Base-by-base conservation (phyloP, 2,888 invertebrate species). In the Bellardia pandia region DNA sequence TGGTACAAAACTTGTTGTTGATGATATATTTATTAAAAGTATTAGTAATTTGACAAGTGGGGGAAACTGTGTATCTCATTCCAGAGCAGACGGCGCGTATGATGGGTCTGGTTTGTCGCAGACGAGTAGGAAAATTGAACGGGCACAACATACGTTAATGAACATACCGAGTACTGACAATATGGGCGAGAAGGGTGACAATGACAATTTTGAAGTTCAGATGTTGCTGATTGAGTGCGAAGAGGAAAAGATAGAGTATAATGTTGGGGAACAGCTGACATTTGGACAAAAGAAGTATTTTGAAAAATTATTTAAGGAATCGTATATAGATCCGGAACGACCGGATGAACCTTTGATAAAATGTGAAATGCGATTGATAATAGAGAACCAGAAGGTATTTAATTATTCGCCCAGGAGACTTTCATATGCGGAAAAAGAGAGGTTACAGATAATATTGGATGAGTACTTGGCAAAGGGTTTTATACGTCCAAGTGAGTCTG, bases 401-500 rank as follows among this genome's bases (percentile, higher is more conserved):
- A 62, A 79, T 62, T 79, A 60, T 40, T 30, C 69, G 7, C 69
- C 60, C 3, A 60, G 69, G 5, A 69, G 69, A 58, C 56, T 79
- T 23, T 79, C 69, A 5, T 79, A 79, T 69, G 33, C 78, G 5
- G 69, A 79, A 42, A 69, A 23, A n/a, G 33, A 14, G 14, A 45
- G 23, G 9, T 45, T 79, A 60, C 78, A 71, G 33, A n/a, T 45
- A 13, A 45, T 82, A 51, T 53, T 84, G 64, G 68, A 84, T 37
- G 78, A 78, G 13, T 84, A 84, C 45, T 64, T 72, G 76, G 9
- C 11, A 3, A 76, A 62, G 45, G 83, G 69, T 3, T 84, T 58
- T 42, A 84, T 84, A 64, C 62, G 82, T 11, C 23, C 58, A 7
- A 78, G 78, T 58, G 78, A 79, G 40, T 79, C 75, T n/a, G 75